Conservation (phyloP, 2,113 vertebrate species). For the Chlorodrepanis virens region DNA sequence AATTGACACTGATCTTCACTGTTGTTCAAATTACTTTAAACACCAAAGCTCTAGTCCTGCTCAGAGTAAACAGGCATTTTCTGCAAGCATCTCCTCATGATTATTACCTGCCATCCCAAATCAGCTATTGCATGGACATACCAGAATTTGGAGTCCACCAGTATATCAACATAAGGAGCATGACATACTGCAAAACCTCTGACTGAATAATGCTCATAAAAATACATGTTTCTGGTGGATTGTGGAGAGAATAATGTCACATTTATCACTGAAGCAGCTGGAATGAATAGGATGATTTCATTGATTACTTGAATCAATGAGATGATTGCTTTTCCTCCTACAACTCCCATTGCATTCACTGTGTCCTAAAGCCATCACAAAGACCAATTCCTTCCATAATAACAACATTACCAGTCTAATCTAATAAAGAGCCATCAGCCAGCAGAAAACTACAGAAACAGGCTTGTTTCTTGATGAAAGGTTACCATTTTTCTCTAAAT, state of each 20-base stretch:
- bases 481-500: neutral
- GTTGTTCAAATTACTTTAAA: neutral
- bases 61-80: neutral
- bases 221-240: neutral
- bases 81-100: neutral
- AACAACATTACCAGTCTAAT: neutral
- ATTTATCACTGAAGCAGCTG: neutral
- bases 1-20: neutral
- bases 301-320: neutral
- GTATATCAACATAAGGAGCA: neutral
- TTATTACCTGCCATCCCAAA: neutral
- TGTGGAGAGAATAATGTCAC: rapidly evolving
- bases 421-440: neutral
- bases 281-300: neutral
- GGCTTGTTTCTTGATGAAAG: neutral
- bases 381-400: neutral
- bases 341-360: neutral
- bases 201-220: neutral
- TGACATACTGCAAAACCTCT: neutral
- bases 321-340: neutral
- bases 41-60: neutral
- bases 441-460: neutral
- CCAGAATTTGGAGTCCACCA: neutral
- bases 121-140: rapidly evolving
- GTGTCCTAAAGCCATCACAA: neutral